phyloP scores from a whole-genome alignment of 2,113 vertebrate genomes.

The Monarcha castaneiventris region DNA sequence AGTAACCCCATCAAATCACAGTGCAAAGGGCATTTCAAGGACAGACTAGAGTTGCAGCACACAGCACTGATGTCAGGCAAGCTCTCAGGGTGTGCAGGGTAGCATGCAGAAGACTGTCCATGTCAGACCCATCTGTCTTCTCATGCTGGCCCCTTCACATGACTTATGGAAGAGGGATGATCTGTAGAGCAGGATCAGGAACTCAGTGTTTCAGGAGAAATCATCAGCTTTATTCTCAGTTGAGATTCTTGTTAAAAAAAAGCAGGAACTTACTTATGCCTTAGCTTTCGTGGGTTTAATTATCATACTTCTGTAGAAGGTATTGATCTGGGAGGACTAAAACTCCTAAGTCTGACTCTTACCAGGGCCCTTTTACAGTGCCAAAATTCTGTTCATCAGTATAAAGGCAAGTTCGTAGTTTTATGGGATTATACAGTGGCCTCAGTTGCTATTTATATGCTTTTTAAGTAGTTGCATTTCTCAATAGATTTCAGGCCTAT shows the following conservation, averaged over 20 bases:
- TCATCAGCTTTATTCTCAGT: background rate
- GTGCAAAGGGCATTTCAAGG: background rate
- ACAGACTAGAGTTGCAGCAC: background rate
- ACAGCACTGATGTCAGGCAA: background rate
- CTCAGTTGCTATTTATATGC: background rate
- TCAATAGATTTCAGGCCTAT: background rate
- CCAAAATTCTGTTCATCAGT: background rate
- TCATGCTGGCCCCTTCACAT: background rate
- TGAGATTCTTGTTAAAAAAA: background rate
- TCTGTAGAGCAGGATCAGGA: background rate
- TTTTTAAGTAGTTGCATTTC: background rate
- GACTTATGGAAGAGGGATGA: background rate
- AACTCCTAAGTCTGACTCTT: background rate
- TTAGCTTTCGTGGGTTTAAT: background rate
- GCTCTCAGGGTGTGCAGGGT: background rate
- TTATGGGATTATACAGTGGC: background rate
- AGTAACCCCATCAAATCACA: background rate
- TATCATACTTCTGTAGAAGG: background rate
- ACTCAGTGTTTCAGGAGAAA: background rate
- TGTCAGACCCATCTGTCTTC: background rate
- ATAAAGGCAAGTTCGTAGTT: background rate
- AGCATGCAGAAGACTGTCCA: fast-evolving
- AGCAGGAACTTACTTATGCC: background rate
- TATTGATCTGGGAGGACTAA: background rate
- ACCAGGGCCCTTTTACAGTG: background rate